Evolutionary conservation across 2,797 vertebrate genomes (phyloP).

Genomic region (Acanthurus tractus): DNA sequence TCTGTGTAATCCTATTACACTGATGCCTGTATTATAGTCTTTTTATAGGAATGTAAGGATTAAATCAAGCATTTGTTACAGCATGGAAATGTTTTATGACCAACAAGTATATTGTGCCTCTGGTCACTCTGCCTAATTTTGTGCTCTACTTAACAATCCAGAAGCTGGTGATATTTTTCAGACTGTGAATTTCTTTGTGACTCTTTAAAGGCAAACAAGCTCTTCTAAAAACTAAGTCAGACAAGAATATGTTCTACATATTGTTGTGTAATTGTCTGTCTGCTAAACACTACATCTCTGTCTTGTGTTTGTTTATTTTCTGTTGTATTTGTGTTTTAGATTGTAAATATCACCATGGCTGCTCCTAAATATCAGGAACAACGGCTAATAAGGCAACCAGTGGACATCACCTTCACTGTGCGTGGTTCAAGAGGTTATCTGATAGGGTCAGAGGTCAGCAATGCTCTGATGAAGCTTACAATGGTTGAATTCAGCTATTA

Average conservation of each 20-base stretch:
- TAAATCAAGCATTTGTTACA: conserved; percentile 38
- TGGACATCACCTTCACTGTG: conserved; percentile 92
- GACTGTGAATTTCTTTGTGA: conserved; percentile 6
- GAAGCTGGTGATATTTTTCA: conserved; percentile 7
- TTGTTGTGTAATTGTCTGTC: neutral
- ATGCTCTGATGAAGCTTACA: conserved; percentile 90
- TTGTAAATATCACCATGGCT: conserved; percentile 91
- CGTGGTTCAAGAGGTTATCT: conserved; percentile 84
- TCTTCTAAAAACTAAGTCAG: too few species aligned
- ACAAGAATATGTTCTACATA: conserved; percentile 13
- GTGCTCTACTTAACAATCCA: conserved; percentile 27
- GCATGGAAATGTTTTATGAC: conserved; percentile 28
- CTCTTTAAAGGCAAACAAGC: neutral
- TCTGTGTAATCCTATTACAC: conserved; percentile 55
- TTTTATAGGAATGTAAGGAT: conserved; percentile 42
- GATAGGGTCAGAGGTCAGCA: conserved; percentile 92
- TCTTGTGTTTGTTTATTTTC: neutral
- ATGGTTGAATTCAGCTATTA: conserved; percentile 98
- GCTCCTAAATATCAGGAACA: conserved; percentile 74
- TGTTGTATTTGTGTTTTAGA: conserved; percentile 79
- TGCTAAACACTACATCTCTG: neutral
- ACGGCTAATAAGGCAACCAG: conserved; percentile 84
- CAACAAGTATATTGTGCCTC: conserved; percentile 8
- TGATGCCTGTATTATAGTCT: conserved; percentile 39
- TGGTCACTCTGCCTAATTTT: conserved; percentile 4